Percentiles rank a stretch among this genome's conserved stretches.
Evolutionary conservation across 2,888 invertebrate species (phyloP).

Genomic region (Trachelus troglodyta): DNA sequence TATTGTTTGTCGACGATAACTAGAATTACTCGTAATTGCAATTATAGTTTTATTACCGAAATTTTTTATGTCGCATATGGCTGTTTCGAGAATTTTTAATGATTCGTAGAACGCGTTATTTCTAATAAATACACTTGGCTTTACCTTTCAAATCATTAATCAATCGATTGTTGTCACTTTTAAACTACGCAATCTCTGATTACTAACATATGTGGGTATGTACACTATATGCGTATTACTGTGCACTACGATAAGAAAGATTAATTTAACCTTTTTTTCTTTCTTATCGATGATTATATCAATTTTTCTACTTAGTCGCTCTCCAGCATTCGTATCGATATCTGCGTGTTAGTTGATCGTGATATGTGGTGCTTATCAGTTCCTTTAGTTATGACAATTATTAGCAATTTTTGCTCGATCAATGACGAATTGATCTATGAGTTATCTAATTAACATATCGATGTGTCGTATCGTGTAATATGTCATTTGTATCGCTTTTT

Average conservation of each 20-base stretch:
- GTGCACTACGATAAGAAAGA: not conserved
- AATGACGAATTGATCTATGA: not conserved
- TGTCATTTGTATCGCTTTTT: not conserved
- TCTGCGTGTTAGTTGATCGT: not conserved
- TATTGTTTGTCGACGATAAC: not conserved
- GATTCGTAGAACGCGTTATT: not conserved
- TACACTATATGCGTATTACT: not conserved
- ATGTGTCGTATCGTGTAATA: not conserved
- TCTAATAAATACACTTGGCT: not conserved
- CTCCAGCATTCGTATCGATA: not conserved
- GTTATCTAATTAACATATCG: not conserved
- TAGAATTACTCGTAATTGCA: not conserved
- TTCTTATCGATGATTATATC: not conserved
- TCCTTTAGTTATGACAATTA: not conserved
- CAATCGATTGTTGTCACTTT: constrained; percentile 1
- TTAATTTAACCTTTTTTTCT: not conserved
- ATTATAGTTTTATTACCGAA: not conserved
- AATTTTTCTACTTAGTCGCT: not conserved
- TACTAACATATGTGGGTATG: not conserved
- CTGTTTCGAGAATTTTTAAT: not conserved
- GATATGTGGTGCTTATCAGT: not conserved
- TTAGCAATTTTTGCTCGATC: not conserved
- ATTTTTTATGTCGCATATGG: not conserved
- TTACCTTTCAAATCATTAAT: not conserved
- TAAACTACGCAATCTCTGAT: not conserved